A percentile compares a stretch with the other conserved stretches of the same genome.
Evolutionary conservation across 2,113 vertebrate genomes (phyloP).

Genomic region (Phalacrocorax carbo): DNA sequence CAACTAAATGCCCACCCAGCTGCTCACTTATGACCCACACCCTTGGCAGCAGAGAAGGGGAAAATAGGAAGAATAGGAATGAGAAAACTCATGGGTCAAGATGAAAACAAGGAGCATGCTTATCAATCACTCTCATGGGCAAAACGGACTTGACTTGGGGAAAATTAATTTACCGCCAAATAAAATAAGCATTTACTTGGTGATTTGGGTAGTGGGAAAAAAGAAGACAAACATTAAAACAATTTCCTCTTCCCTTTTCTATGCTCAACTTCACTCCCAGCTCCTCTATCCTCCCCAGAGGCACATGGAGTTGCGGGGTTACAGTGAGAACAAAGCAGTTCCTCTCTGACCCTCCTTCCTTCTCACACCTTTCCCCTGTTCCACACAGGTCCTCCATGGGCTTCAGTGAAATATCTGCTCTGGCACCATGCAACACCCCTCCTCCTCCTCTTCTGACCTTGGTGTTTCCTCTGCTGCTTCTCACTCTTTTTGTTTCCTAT

Average conservation of each 20-base stretch:
- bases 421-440: neutral
- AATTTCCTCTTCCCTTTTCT: neutral
- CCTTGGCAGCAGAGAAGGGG: neutral
- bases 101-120: neutral
- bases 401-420: neutral
- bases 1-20: neutral
- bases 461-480: neutral
- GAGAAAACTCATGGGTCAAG: neutral
- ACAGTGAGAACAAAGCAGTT: neutral
- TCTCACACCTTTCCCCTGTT: neutral
- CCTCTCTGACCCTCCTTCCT: neutral
- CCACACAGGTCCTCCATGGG: neutral
- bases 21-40: neutral
- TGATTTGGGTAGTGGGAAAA: neutral
- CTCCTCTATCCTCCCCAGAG: neutral
- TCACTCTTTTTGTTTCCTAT: neutral
- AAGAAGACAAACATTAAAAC: neutral
- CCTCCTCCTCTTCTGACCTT: neutral
- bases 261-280: neutral
- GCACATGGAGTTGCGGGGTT: neutral
- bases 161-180: neutral
- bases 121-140: neutral
- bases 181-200: neutral
- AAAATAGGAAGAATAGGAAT: neutral
- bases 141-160: neutral